These are phyloP conservation scores for Pachypsylla venusta DNA, from an alignment of 1,140 invertebrate genomes.

Conservation along the genomic window DNA sequence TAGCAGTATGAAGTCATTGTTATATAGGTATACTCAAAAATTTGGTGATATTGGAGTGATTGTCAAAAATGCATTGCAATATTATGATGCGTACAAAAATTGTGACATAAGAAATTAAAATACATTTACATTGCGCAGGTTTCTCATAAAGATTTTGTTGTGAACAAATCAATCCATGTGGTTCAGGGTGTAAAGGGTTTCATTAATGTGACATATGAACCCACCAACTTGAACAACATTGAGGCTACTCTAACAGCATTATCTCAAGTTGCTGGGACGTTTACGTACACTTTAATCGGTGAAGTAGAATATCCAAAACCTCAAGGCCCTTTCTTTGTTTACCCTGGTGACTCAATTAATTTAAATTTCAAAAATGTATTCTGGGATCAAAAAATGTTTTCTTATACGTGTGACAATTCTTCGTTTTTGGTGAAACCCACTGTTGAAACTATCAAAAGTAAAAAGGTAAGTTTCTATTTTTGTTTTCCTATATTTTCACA, in stretches of 20 bases:
- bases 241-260: not conserved
- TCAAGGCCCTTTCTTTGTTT: not conserved
- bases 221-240: not conserved
- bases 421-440: not conserved
- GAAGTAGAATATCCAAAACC: not conserved
- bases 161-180: not conserved
- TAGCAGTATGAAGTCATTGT: no score
- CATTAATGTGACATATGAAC: not conserved
- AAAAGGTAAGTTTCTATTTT: conserved; percentile 6
- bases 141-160: not conserved
- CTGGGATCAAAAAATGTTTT: not conserved
- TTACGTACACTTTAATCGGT: not conserved
- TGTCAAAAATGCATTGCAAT: no score
- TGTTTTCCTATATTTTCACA: no score
- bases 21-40: no score
- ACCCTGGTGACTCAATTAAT: not conserved
- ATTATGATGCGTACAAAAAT: no score
- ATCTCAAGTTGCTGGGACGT: not conserved
- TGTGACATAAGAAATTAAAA: no score
- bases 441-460: not conserved
- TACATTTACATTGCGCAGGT: no score
- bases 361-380: not conserved
- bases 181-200: not conserved
- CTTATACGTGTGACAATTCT: not conserved
- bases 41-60: no score